Percentiles rank a stretch among this genome's conserved stretches.
Evolutionary conservation across 1,140 invertebrate species (phyloP).

Genomic region (Cylas formicarius): DNA sequence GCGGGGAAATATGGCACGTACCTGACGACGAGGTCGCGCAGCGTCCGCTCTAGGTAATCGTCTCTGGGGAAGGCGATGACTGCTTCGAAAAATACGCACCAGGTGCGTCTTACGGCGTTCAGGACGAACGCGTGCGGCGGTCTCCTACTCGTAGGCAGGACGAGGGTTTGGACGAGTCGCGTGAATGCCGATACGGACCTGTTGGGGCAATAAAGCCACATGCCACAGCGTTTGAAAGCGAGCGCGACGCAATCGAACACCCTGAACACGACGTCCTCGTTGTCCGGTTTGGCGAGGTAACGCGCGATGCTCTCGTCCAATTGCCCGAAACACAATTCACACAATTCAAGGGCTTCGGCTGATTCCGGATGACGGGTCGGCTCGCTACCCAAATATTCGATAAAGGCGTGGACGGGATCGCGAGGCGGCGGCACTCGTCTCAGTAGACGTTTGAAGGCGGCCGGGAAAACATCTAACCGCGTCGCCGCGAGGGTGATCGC

Average conservation of each 20-base stretch:
- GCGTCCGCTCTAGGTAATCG: conserved; percentile 32
- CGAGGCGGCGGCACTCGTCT: conserved; percentile 10
- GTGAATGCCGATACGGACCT: conserved; percentile 29
- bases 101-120: conserved; percentile 31
- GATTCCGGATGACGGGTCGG: conserved; percentile 11
- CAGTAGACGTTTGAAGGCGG: conserved; percentile 22
- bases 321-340: conserved; percentile 29
- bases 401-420: conserved; percentile 27
- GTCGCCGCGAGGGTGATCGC: conserved; percentile 23
- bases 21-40: conserved; percentile 33
- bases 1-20: conserved; percentile 34
- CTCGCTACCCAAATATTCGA: conserved; percentile 19
- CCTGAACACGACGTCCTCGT: conserved; percentile 25
- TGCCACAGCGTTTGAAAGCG: conserved; percentile 29
- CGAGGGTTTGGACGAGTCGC: conserved; percentile 26
- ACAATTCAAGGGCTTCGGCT: conserved; percentile 21
- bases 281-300: conserved; percentile 25
- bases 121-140: conserved; percentile 24
- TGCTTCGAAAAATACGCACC: conserved; percentile 34
- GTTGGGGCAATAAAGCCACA: conserved; percentile 31
- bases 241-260: conserved; percentile 30
- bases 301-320: conserved; percentile 25
- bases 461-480: conserved; percentile 27
- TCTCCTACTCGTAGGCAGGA: conserved; percentile 30
- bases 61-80: conserved; percentile 30